These are phyloP conservation scores for Catharus minimus DNA, from an alignment of 2,113 vertebrate genomes.

Conservation along the genomic window DNA sequence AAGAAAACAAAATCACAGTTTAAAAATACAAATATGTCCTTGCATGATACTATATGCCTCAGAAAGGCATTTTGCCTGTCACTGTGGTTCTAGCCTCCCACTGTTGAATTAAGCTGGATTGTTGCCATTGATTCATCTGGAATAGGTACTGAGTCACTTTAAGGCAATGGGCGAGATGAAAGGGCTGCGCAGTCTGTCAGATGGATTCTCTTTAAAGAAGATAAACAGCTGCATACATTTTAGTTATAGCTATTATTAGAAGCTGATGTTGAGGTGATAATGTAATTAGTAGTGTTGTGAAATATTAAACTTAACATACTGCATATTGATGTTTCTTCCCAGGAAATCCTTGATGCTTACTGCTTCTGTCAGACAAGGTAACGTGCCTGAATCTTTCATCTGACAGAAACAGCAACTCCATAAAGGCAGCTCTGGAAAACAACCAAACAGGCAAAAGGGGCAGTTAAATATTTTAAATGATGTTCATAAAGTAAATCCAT, in stretches of 20 bases:
- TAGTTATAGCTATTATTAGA: conserved; percentile 16
- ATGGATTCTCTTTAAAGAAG: neutral
- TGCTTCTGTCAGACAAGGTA: conserved; percentile 24
- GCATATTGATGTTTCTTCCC: neutral
- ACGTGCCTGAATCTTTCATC: neutral
- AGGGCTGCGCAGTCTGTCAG: neutral
- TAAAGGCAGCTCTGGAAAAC: conserved; percentile 6
- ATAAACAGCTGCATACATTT: neutral
- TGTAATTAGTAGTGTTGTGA: conserved; percentile 25
- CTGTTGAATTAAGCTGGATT: neutral
- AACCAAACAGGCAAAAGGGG: neutral
- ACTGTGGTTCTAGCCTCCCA: neutral
- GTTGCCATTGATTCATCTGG: neutral
- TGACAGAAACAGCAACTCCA: conserved; percentile 1
- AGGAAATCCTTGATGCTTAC: conserved; percentile 9
- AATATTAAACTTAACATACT: neutral
- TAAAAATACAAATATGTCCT: neutral
- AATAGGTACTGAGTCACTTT: neutral
- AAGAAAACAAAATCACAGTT: neutral
- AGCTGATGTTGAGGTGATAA: neutral
- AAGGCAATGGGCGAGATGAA: neutral
- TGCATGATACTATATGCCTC: neutral
- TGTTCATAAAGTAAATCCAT: neutral
- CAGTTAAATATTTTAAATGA: neutral
- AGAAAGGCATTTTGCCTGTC: neutral